Evolutionary conservation across 1,140 invertebrate species (phyloP).

Genomic region (Arion vulgaris): DNA sequence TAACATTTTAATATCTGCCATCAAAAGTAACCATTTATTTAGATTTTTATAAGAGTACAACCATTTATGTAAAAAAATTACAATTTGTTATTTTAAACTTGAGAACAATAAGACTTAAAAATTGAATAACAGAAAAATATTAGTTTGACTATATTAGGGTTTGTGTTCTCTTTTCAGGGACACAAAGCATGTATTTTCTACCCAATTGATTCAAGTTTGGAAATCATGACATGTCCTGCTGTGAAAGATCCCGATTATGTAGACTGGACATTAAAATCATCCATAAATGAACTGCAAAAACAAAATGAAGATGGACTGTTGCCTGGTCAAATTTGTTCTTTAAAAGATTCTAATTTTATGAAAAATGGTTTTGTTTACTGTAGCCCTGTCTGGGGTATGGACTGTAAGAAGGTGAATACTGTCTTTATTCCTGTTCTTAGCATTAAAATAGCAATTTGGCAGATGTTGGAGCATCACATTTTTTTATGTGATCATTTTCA

Average conservation of each 20-base stretch:
- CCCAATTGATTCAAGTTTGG: background rate
- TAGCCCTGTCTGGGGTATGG: background rate
- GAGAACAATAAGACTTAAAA: too few species aligned
- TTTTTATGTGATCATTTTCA: too few species aligned
- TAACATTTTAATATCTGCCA: too few species aligned
- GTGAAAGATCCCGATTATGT: background rate
- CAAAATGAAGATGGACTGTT: background rate
- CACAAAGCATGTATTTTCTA: background rate
- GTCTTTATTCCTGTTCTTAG: too few species aligned
- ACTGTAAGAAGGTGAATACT: background rate
- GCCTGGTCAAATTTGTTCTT: background rate
- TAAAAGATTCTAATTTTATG: background rate
- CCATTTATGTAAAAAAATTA: too few species aligned
- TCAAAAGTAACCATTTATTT: too few species aligned
- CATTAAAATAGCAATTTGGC: too few species aligned
- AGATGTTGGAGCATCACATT: too few species aligned
- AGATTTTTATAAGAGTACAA: too few species aligned
- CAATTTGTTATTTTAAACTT: too few species aligned
- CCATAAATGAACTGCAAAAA: background rate
- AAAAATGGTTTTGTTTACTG: background rate
- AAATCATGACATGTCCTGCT: background rate
- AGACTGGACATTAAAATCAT: background rate
- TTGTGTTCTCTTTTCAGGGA: background rate
- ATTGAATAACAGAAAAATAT: too few species aligned
- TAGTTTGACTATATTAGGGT: too few species aligned